phyloP scores from a whole-genome alignment of 2,888 invertebrate genomes.

The Euphydryas editha region DNA sequence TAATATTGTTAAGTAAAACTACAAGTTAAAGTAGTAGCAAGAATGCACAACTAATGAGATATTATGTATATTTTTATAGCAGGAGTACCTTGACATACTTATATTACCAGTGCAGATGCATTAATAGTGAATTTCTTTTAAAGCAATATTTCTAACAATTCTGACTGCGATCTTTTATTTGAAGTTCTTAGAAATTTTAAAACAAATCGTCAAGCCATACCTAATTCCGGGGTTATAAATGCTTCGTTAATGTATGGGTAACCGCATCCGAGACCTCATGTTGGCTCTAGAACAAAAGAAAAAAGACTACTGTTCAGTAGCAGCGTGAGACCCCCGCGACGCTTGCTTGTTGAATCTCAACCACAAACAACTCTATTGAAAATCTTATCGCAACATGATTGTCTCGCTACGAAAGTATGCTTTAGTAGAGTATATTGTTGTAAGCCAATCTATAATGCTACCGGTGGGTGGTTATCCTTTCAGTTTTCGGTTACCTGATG shows the following conservation, averaged over 20 bases:
- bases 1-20: too few species aligned
- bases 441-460: constrained; percentile 75
- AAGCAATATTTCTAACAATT: not conserved
- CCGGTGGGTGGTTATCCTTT: constrained; percentile 71
- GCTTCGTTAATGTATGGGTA: constrained; percentile 57
- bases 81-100: not conserved
- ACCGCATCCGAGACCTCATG: constrained; percentile 73
- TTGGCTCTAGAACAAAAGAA: constrained; percentile 67
- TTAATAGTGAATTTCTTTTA: not conserved
- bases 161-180: not conserved
- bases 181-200: constrained; percentile 37
- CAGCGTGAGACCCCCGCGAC: constrained; percentile 58
- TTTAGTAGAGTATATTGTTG: constrained; percentile 64
- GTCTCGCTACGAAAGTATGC: constrained; percentile 56
- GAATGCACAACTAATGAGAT: not conserved
- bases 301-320: constrained; percentile 70
- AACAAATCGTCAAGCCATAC: constrained; percentile 42
- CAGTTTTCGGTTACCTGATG: constrained; percentile 62
- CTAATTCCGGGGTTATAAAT: constrained; percentile 59
- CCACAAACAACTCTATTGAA: constrained; percentile 74
- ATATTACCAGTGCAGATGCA: not conserved
- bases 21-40: not conserved
- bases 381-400: constrained; percentile 51
- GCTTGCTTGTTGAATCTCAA: constrained; percentile 67
- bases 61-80: not conserved